phyloP scores from a whole-genome alignment of 2,113 vertebrate genomes.

The Fregetta grallaria region DNA sequence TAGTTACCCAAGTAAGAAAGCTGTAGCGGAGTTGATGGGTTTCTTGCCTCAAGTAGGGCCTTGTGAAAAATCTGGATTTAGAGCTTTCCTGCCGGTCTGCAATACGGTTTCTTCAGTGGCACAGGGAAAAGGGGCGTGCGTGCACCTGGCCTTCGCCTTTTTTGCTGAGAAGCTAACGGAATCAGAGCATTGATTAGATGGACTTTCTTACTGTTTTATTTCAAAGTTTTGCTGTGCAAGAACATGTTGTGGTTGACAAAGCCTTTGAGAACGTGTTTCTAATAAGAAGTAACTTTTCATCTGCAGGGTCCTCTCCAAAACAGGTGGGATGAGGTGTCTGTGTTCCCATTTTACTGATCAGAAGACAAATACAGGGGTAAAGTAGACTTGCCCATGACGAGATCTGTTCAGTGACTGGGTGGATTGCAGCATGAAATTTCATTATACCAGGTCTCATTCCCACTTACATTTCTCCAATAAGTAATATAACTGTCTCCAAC shows the following conservation, averaged over 20 bases:
- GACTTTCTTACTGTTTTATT: neutral
- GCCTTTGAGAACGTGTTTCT: neutral
- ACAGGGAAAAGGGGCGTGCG: rapidly evolving
- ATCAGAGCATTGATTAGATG: neutral
- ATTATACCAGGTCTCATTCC: neutral
- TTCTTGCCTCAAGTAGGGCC: neutral
- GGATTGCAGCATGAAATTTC: neutral
- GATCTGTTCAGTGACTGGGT: neutral
- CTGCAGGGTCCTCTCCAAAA: neutral
- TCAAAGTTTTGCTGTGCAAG: neutral
- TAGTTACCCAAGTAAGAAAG: rapidly evolving
- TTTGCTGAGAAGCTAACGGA: neutral
- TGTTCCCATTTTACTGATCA: neutral
- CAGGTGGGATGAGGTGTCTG: neutral
- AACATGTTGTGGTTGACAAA: neutral
- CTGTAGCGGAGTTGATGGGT: neutral
- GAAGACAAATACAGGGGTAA: neutral
- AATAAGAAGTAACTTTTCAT: neutral
- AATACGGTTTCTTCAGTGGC: neutral
- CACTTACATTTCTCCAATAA: neutral
- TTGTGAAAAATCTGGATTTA: neutral
- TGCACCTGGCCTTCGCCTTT: rapidly evolving
- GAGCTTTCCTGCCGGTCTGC: neutral
- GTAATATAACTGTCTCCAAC: neutral
- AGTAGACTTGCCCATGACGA: neutral